Conservation (phyloP, 1,140 invertebrate genomes). For the Diachasmimorpha longicaudata region DNA sequence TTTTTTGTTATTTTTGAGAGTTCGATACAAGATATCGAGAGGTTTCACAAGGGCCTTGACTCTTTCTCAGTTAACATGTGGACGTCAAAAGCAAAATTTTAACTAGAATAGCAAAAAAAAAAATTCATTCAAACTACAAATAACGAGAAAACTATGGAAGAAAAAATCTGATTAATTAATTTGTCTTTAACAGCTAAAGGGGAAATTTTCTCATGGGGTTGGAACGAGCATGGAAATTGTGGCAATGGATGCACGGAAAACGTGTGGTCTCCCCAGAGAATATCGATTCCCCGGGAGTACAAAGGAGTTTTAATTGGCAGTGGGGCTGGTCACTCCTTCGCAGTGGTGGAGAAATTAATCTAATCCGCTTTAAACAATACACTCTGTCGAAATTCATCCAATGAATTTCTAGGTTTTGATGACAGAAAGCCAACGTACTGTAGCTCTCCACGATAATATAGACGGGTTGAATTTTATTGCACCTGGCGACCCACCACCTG, state of each 20-base stretch:
- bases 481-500: constrained; percentile 38
- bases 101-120: no score
- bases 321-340: constrained; percentile 67
- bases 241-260: constrained; percentile 73
- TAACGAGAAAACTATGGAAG: neutral
- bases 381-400: neutral
- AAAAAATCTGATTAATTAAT: neutral
- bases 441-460: neutral
- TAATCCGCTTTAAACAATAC: neutral
- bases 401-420: neutral
- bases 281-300: constrained; percentile 48
- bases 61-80: no score
- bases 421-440: neutral
- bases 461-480: constrained; percentile 14
- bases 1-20: neutral
- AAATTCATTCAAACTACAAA: no score
- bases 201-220: constrained; percentile 80
- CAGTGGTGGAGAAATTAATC: constrained; percentile 51
- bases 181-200: constrained; percentile 58
- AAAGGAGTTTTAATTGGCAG: constrained; percentile 57
- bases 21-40: no score
- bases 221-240: constrained; percentile 91
- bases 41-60: no score
- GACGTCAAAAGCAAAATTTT: no score
- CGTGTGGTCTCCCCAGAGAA: constrained; percentile 59